Percentiles rank a stretch among this genome's conserved stretches.
Evolutionary conservation across 2,113 vertebrate species (phyloP).

Genomic region (Saimiri boliviensis): DNA sequence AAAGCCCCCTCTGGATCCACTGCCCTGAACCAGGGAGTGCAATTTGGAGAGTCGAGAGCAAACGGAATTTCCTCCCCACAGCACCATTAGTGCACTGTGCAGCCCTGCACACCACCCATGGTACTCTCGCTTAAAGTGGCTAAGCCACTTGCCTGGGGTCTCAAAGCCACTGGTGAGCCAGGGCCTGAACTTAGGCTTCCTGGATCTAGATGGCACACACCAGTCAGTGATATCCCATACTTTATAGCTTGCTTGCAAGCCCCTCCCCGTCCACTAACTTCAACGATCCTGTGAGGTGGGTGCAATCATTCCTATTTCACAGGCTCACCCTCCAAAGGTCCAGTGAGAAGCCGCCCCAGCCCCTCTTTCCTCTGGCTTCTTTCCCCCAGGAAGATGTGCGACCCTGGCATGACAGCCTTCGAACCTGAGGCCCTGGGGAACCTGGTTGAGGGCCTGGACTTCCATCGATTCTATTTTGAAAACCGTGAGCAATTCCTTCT

Average conservation of each 20-base stretch:
- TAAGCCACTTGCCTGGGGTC: not conserved
- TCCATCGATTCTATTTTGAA: slow-evolving; percentile 99
- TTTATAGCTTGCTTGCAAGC: not conserved
- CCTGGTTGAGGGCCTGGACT: slow-evolving; percentile 97
- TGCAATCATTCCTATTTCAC: not conserved
- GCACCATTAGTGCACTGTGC: rapidly evolving
- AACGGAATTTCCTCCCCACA: rapidly evolving
- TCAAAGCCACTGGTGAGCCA: not conserved
- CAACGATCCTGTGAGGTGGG: not conserved
- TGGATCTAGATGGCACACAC: not conserved
- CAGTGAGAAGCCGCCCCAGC: not conserved
- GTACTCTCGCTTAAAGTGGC: not conserved
- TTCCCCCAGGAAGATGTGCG: slow-evolving; percentile 96
- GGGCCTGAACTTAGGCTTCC: not conserved
- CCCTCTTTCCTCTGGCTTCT: slow-evolving; percentile 62
- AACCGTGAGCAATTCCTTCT: slow-evolving; percentile 90
- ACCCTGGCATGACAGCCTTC: slow-evolving; percentile 97
- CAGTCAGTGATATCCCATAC: not conserved
- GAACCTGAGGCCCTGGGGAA: slow-evolving; percentile 98
- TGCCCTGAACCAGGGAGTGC: not conserved
- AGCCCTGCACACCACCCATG: rapidly evolving
- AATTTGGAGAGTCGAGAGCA: not conserved
- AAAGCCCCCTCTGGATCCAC: not conserved
- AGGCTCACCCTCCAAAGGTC: not conserved
- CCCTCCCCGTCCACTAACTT: not conserved